phyloP scores from a whole-genome alignment of 2,797 vertebrate species.

The Varecia variegata region DNA sequence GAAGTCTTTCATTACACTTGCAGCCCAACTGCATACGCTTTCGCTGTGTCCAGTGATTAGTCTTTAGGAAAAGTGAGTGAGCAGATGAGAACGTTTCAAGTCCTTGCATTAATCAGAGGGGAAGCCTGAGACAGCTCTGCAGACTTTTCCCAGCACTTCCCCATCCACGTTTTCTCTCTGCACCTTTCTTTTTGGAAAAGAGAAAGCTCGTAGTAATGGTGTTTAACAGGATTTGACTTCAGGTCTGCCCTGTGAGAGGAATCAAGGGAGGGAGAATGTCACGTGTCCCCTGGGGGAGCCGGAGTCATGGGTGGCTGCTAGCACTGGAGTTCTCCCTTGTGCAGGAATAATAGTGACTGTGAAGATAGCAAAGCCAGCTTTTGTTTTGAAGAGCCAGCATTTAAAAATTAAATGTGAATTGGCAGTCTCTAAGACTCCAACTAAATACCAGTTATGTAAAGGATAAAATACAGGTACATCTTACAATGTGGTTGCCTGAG shows the following conservation, averaged over 20 bases:
- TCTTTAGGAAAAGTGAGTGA: background rate
- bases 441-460: background rate
- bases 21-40: background rate
- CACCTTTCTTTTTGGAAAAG: background rate
- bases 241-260: background rate
- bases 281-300: slow-evolving; percentile 21
- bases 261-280: slow-evolving; percentile 66
- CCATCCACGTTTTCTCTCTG: background rate
- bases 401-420: slow-evolving; percentile 26
- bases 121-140: background rate
- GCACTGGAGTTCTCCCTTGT: slow-evolving; percentile 74
- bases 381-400: slow-evolving; percentile 49
- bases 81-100: background rate
- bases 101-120: background rate
- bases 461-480: background rate
- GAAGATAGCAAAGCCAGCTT: slow-evolving; percentile 55
- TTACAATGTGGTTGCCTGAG: background rate
- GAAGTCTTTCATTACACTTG: background rate
- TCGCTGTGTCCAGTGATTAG: background rate
- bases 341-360: slow-evolving; percentile 75
- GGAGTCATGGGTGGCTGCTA: slow-evolving; percentile 56
- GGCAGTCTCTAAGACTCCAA: background rate
- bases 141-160: background rate
- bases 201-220: background rate
- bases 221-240: background rate